Base-by-base conservation (phyloP, 2,113 vertebrate genomes). In the Strix uralensis region DNA sequence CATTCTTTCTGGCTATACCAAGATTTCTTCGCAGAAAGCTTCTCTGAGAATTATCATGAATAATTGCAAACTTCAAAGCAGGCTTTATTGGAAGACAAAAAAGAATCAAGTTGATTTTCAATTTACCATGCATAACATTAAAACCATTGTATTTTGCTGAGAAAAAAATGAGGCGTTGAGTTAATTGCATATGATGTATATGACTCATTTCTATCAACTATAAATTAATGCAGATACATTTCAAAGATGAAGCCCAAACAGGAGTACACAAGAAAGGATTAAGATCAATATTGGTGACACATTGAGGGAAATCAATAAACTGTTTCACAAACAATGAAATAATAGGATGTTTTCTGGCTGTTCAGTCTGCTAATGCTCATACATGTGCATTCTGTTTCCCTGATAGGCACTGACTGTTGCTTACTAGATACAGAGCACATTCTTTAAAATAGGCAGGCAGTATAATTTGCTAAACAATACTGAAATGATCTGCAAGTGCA, bases 1-100 rank as follows among this genome's bases (percentile, higher is more conserved):
- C 92, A 89, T 95, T 97, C 66, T 94, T 94, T 98, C 55, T 97
- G 95, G 58, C 92, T 96, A 83, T 72, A 73, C 86, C 61, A 79
- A 59, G 80, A 72, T 86, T 73, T 62, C 82, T 93, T 90, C 55
- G 46, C 89, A 88, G 82, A 97, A 97, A 83, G 88, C 42, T 83
- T 92, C 32, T 88, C 79, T 97, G 58, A 75, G 49, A 94, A 38
- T 96, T 69, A 57, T 59, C n/a, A 22, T 66, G 72, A 93, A 69
- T 94, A 94, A 69, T 52, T 94, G 63, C 66, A 59, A 85, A 54
- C 46, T 86, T 97, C 62, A 94, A 62, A 96, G 57, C 49, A 63
- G 61, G 19, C 77, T 96, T 46, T 80, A 42, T 40, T 79, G 55
- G 82, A 94, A 77, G 55, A 66, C 57, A 73, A 71, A 96, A 73